These are phyloP conservation scores for Mustela nigripes DNA, from an alignment of 2,113 vertebrate genomes.

Conservation along the genomic window DNA sequence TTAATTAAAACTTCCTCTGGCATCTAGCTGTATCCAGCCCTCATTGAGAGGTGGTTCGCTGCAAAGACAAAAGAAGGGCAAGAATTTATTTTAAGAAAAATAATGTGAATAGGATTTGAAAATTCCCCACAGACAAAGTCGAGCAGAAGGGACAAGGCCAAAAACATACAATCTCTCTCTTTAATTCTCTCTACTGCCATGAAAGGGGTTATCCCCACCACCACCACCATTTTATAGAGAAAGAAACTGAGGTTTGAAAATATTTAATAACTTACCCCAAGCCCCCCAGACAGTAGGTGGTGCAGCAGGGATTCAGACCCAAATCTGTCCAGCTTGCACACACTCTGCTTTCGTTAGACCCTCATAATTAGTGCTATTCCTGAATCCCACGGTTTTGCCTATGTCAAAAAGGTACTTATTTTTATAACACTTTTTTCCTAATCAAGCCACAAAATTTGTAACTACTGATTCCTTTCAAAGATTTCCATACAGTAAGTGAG, in stretches of 20 bases:
- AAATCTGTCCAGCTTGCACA: neutral
- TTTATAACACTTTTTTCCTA: neutral
- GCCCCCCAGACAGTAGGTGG: neutral
- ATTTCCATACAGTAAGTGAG: neutral
- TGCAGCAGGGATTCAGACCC: neutral
- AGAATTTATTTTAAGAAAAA: neutral
- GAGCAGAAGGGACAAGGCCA: too few relatives aligned
- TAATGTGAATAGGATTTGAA: neutral
- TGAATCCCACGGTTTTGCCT: neutral
- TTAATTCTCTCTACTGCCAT: neutral
- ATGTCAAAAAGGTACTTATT: neutral
- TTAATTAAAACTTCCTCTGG: conserved; percentile 2
- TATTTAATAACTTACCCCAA: neutral
- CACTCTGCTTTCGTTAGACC: fast-evolving
- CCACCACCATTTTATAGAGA: neutral
- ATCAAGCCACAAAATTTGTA: neutral
- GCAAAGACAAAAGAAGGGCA: neutral
- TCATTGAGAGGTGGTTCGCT: neutral
- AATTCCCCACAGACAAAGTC: neutral
- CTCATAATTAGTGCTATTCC: neutral
- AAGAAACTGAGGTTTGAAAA: neutral
- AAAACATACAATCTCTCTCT: neutral
- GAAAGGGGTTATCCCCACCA: neutral
- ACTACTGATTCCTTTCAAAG: neutral
- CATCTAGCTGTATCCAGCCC: neutral